Base-by-base conservation (phyloP, 1,140 invertebrate genomes). In the Manduca sexta region DNA sequence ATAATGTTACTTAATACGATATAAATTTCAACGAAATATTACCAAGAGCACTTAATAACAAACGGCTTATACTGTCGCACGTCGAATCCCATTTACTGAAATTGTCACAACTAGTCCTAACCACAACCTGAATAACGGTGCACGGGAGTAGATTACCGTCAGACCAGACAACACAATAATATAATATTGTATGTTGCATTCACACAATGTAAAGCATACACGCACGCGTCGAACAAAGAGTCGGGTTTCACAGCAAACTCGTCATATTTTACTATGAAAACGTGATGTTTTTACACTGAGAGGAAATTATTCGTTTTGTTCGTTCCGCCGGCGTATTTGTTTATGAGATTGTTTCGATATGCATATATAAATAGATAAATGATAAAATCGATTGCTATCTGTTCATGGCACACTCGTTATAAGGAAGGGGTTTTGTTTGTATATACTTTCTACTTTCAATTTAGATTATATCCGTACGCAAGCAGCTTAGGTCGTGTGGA, bases 261-360 rank as follows among this genome's bases (percentile, higher is more conserved):
- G 49, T 56, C 49, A 55, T 62, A 52, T 62, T 56, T 60, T 56
- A 45, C 52, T 60, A 52, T 51, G 45, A 46, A 69, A 63, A 58
- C 59, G 62, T 69, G 65, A 69, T 54, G 56, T 63, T 64, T 64
- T 60, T 16, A 30, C 34, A 14, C 12, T 35, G 11, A 29, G 31
- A 38, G 17, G 41, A 44, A 44, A 43, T 30, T 17, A 13, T 14
- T 21, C 39, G 12, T 26, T 30, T 30, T 38, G 14, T 12, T 35
- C 34, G 34, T 12, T 12, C 14, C 12, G 12, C 21, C 21, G 21
- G 21, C 21, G 8, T 26, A 26, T 26, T 26, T 26, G 21, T 26
- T 26, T 26, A 26, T 26, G 21, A 5, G 21, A 26, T 26, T 26
- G 8, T 8, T 26, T 26, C 21, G 21, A 26, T 26, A 26, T 26